Evolutionary conservation across 2,113 vertebrate species (phyloP).

Genomic region (Burhinus oedicnemus): DNA sequence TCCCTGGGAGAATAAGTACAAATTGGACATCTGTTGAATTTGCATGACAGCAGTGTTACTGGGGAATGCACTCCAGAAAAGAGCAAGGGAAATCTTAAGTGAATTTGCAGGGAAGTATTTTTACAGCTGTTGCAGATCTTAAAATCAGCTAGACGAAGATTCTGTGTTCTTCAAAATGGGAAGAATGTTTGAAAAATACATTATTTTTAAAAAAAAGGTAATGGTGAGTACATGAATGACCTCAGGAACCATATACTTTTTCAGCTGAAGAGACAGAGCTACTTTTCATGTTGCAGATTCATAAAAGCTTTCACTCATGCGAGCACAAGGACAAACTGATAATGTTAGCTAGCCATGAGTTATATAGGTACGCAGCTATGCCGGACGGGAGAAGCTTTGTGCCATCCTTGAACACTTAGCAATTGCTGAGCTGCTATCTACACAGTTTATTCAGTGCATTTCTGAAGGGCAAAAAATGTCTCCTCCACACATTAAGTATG

Average conservation of each 20-base stretch:
- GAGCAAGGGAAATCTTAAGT: conserved; percentile 15
- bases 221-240: not conserved
- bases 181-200: not conserved
- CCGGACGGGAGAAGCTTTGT: not conserved
- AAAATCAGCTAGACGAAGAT: not conserved
- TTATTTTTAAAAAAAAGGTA: not conserved
- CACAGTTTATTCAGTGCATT: not conserved
- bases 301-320: not conserved
- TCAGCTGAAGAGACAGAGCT: not conserved
- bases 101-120: not conserved
- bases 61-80: not conserved
- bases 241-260: not conserved
- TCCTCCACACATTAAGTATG: not conserved
- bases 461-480: not conserved
- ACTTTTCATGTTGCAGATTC: not conserved
- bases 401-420: not conserved
- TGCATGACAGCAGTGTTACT: not conserved
- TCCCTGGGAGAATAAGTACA: not conserved
- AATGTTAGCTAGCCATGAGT: not conserved
- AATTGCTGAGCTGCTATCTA: not conserved
- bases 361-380: not conserved
- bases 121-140: not conserved
- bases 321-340: not conserved
- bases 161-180: not conserved
- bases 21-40: conserved; percentile 42